Evolutionary conservation across 2,113 vertebrate genomes (phyloP).

Genomic region (Ceyx melanurus): DNA sequence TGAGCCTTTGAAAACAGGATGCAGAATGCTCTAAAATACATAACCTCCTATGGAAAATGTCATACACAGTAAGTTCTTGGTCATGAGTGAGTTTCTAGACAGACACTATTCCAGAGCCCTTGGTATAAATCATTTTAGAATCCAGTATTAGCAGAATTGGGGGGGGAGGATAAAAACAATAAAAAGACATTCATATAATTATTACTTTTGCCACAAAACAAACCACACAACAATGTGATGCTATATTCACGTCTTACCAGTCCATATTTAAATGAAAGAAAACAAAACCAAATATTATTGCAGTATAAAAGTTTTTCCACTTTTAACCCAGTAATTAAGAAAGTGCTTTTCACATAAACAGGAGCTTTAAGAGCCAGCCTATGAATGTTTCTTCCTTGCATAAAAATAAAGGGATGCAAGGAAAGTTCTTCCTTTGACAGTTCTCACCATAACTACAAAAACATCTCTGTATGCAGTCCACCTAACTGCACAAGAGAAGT

Average conservation of each 20-base stretch:
- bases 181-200: background rate
- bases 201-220: background rate
- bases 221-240: background rate
- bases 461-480: background rate
- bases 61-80: background rate
- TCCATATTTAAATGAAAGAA: background rate
- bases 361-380: background rate
- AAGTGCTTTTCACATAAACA: background rate
- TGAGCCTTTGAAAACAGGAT: background rate
- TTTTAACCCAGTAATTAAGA: slow-evolving; percentile 23
- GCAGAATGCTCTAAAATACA: background rate
- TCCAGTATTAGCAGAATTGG: background rate
- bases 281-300: background rate
- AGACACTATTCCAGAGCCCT: background rate
- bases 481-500: background rate
- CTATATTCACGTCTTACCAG: background rate
- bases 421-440: background rate
- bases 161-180: background rate
- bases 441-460: background rate
- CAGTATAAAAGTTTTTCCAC: slow-evolving; percentile 14
- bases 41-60: background rate
- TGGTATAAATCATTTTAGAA: background rate
- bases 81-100: background rate
- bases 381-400: background rate
- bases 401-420: background rate